phyloP scores from a whole-genome alignment of 2,888 invertebrate species.

The Hemithea aestivaria region DNA sequence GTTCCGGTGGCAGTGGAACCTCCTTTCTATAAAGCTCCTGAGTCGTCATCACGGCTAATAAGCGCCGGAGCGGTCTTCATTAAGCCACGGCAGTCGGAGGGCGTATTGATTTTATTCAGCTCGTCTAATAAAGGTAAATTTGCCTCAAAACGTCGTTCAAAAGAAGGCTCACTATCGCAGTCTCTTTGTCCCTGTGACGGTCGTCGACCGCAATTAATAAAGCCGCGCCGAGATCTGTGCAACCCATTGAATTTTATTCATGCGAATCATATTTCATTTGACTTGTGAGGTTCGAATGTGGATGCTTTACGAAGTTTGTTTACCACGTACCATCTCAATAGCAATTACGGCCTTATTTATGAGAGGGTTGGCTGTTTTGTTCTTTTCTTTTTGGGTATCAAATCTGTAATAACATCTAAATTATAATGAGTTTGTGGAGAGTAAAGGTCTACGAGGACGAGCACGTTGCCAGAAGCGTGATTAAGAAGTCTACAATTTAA shows the following conservation, averaged over 20 bases:
- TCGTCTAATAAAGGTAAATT: slow-evolving; percentile 60
- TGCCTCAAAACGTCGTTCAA: slow-evolving; percentile 48
- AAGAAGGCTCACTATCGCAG: slow-evolving; percentile 49
- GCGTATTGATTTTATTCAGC: slow-evolving; percentile 66
- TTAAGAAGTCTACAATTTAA: too few relatives aligned
- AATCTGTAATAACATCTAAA: too few relatives aligned
- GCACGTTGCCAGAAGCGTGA: too few relatives aligned
- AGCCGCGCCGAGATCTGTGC: slow-evolving; percentile 37
- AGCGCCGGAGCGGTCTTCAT: slow-evolving; percentile 63
- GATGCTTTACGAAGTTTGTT: slow-evolving; percentile 1
- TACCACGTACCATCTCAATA: slow-evolving; percentile 10
- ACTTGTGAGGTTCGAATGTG: slow-evolving; percentile 16
- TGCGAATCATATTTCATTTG: slow-evolving; percentile 33
- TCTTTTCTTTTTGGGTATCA: too few relatives aligned
- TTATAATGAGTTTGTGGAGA: too few relatives aligned
- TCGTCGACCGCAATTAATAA: slow-evolving; percentile 44
- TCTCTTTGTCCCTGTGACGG: slow-evolving; percentile 47
- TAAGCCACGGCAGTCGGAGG: slow-evolving; percentile 48
- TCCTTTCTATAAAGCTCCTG: slow-evolving; percentile 48
- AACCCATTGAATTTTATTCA: slow-evolving; percentile 31
- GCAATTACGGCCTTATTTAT: neutral
- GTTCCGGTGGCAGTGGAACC: slow-evolving; percentile 48
- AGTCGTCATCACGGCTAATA: slow-evolving; percentile 58
- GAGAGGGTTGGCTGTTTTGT: too few relatives aligned
- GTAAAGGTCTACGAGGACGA: too few relatives aligned